Percentiles rank a stretch among this genome's conserved stretches.
phyloP scores from a whole-genome alignment of 1,140 invertebrate genomes.

The Aricia agestis region DNA sequence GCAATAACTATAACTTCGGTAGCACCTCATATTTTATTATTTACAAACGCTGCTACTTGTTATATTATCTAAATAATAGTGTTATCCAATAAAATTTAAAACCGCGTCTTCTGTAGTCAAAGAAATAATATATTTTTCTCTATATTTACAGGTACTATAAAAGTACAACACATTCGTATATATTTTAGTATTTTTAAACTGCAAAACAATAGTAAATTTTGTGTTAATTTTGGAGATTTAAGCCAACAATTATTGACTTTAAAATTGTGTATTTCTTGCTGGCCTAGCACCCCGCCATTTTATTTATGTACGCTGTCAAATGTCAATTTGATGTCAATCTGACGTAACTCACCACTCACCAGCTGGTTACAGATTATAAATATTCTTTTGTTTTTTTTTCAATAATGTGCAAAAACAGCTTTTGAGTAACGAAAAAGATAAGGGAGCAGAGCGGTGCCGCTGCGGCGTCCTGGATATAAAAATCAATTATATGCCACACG shows the following conservation, averaged over 20 bases:
- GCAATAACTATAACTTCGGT: neutral
- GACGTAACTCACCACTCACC: neutral
- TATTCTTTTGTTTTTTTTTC: neutral
- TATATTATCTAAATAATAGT: neutral
- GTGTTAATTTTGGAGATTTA: neutral
- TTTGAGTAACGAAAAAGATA: no score
- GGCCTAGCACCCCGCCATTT: slow-evolving; percentile 12
- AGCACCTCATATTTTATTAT: neutral
- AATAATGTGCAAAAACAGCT: neutral
- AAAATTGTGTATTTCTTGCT: neutral
- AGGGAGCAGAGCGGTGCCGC: no score
- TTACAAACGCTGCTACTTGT: neutral
- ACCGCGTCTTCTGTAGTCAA: neutral
- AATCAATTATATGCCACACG: no score
- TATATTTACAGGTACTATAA: neutral
- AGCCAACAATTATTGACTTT: neutral
- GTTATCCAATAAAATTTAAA: neutral
- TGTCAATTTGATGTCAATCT: slow-evolving; percentile 7
- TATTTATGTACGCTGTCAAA: slow-evolving; percentile 1
- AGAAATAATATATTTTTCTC: neutral
- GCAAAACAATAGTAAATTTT: neutral
- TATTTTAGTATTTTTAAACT: neutral
- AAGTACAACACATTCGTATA: neutral
- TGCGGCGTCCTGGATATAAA: no score
- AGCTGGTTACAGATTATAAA: neutral